Evolutionary conservation across 1,140 invertebrate species (phyloP).

Genomic region (Cotesia vestalis): DNA sequence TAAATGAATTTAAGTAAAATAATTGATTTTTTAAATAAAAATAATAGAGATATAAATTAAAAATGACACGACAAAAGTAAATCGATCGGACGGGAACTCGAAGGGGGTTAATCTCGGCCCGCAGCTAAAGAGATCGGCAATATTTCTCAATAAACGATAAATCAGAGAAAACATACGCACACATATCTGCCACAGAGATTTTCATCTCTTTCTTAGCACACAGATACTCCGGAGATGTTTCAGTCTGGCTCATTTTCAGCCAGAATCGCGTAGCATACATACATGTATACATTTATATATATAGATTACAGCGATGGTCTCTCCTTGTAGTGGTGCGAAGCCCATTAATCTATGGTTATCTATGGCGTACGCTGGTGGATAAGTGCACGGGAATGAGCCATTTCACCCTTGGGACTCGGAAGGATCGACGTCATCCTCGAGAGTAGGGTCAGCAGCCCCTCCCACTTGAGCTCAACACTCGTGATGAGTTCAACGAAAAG

Average conservation of each 20-base stretch:
- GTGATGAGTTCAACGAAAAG: too few relatives aligned
- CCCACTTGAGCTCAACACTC: slow-evolving; percentile 1
- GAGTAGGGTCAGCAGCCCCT: slow-evolving; percentile 31
- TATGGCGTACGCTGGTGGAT: slow-evolving; percentile 42
- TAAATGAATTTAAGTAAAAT: too few relatives aligned
- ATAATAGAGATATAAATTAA: background rate
- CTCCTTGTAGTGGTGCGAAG: slow-evolving; percentile 19
- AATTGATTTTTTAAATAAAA: too few relatives aligned
- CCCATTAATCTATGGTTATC: slow-evolving; percentile 50
- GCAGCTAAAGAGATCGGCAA: slow-evolving; percentile 41
- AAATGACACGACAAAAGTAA: slow-evolving; percentile 15
- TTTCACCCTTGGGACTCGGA: slow-evolving; percentile 45
- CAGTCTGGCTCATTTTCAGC: slow-evolving; percentile 27
- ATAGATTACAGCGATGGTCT: background rate
- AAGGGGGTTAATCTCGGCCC: slow-evolving; percentile 43
- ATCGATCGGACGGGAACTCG: slow-evolving; percentile 1
- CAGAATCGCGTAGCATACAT: slow-evolving; percentile 1
- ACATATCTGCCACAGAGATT: too few relatives aligned
- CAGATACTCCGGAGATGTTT: slow-evolving; percentile 25
- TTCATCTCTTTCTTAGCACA: background rate
- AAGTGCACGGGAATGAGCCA: slow-evolving; percentile 48
- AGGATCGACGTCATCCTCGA: slow-evolving; percentile 36
- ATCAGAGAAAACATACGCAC: slow-evolving; percentile 35
- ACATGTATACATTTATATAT: too few relatives aligned
- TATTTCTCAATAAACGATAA: slow-evolving; percentile 50